Percentiles rank a stretch among this genome's conserved stretches.
Evolutionary conservation across 2,797 vertebrate genomes (phyloP).

Genomic region (Erpetoichthys calabaricus): DNA sequence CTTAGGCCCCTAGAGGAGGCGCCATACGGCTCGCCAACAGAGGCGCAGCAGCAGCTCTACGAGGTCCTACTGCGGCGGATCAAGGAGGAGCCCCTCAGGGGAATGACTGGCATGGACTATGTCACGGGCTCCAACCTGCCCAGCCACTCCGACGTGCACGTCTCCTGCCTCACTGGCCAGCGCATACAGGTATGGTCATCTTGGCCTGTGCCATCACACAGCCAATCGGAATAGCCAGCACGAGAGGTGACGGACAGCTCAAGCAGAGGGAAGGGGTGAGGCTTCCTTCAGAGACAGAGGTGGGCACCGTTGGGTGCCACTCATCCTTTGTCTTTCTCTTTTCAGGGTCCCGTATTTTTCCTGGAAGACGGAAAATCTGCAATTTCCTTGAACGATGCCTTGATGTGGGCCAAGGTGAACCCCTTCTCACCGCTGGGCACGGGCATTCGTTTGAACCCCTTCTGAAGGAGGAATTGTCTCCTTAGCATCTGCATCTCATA

Average conservation of each 20-base stretch:
- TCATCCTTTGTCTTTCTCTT: background rate
- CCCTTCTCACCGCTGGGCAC: conserved; percentile 93
- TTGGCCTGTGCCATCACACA: background rate
- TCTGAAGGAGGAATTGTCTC: conserved; percentile 40
- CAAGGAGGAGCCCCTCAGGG: conserved; percentile 47
- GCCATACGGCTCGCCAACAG: conserved; percentile 49
- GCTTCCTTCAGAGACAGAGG: background rate
- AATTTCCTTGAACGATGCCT: conserved; percentile 82
- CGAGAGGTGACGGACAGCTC: too few species aligned
- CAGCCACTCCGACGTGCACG: conserved; percentile 78
- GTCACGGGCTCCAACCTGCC: conserved; percentile 87
- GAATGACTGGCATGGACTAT: conserved; percentile 66
- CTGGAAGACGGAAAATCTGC: conserved; percentile 90
- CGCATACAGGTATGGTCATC: conserved; percentile 67
- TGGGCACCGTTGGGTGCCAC: background rate
- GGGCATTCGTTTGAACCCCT: conserved; percentile 84
- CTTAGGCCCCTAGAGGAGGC: conserved; percentile 36
- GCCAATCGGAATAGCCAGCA: too few species aligned
- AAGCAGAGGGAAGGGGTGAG: too few species aligned
- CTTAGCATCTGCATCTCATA: too few species aligned
- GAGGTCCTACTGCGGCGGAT: conserved; percentile 50
- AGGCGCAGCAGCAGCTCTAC: conserved; percentile 56
- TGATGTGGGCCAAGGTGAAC: conserved; percentile 98
- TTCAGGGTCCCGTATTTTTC: conserved; percentile 79
- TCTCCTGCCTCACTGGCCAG: conserved; percentile 82